Percentiles rank a stretch among this genome's conserved stretches.
Evolutionary conservation across 2,888 invertebrate genomes (phyloP).

Genomic region (Tetranychus piercei): DNA sequence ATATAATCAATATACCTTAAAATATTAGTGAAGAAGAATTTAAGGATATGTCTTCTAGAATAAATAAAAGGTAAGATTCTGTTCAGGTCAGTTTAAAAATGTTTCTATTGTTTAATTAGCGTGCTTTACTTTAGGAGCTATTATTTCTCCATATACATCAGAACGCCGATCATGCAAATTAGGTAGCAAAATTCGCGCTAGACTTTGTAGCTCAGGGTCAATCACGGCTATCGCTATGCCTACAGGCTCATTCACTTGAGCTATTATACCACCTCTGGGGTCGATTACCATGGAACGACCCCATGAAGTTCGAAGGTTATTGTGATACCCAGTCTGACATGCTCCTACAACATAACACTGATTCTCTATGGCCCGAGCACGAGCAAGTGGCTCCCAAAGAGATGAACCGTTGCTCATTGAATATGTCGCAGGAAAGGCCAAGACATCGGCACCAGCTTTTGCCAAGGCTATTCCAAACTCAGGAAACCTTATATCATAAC

Average conservation of each 20-base stretch:
- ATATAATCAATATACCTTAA: too few species aligned
- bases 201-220: constrained; percentile 42
- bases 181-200: constrained; percentile 65
- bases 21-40: too few species aligned
- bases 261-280: constrained; percentile 56
- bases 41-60: too few species aligned
- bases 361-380: constrained; percentile 65
- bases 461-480: constrained; percentile 57
- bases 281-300: constrained; percentile 77
- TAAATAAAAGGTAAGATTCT: too few species aligned
- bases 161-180: constrained; percentile 58
- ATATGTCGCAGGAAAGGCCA: constrained; percentile 88
- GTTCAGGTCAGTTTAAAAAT: too few species aligned
- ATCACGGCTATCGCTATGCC: constrained; percentile 53
- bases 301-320: constrained; percentile 63
- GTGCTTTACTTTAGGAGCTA: constrained; percentile 16
- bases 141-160: constrained; percentile 41
- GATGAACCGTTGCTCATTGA: constrained; percentile 70
- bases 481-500: constrained; percentile 79
- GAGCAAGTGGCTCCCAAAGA: constrained; percentile 76
- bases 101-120: too few species aligned
- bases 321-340: constrained; percentile 75
- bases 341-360: constrained; percentile 90
- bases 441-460: constrained; percentile 56
- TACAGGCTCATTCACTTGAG: constrained; percentile 37